Evolutionary conservation across 1,140 invertebrate species (phyloP).

Genomic region (Drosophila pseudoobscura): DNA sequence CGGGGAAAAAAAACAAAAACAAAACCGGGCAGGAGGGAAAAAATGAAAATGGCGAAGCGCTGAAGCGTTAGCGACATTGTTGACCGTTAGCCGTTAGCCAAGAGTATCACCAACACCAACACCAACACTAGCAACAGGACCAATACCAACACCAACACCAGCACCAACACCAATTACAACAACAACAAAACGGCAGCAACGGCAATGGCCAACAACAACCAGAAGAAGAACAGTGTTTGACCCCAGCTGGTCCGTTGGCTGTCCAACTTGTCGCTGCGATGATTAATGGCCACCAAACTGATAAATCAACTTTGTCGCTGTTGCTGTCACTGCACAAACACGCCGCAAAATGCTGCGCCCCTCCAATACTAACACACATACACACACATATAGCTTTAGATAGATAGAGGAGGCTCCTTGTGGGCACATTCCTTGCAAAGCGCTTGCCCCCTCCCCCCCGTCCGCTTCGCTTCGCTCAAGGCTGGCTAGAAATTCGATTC

Average conservation of each 20-base stretch:
- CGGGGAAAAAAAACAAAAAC: slow-evolving; percentile 18
- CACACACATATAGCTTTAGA: neutral
- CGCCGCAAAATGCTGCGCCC: slow-evolving; percentile 75
- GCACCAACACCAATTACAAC: slow-evolving; percentile 1
- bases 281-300: slow-evolving; percentile 82
- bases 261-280: slow-evolving; percentile 81
- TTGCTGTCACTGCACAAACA: slow-evolving; percentile 81
- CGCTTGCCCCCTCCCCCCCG: too few species aligned
- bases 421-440: slow-evolving; percentile 34
- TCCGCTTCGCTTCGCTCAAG: slow-evolving; percentile 20
- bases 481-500: slow-evolving; percentile 60
- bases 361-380: slow-evolving; percentile 17
- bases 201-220: slow-evolving; percentile 1
- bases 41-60: slow-evolving; percentile 68
- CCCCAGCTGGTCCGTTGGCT: slow-evolving; percentile 78
- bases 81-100: slow-evolving; percentile 43
- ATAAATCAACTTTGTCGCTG: slow-evolving; percentile 82
- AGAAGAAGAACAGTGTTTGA: slow-evolving; percentile 59
- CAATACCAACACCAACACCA: neutral
- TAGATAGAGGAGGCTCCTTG: slow-evolving; percentile 1
- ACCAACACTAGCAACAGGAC: too few species aligned
- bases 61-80: slow-evolving; percentile 79
- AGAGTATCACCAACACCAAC: slow-evolving; percentile 2
- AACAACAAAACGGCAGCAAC: neutral
- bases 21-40: neutral